Conservation (phyloP, 1,140 invertebrate genomes). For the Dicyema japonicum region DNA sequence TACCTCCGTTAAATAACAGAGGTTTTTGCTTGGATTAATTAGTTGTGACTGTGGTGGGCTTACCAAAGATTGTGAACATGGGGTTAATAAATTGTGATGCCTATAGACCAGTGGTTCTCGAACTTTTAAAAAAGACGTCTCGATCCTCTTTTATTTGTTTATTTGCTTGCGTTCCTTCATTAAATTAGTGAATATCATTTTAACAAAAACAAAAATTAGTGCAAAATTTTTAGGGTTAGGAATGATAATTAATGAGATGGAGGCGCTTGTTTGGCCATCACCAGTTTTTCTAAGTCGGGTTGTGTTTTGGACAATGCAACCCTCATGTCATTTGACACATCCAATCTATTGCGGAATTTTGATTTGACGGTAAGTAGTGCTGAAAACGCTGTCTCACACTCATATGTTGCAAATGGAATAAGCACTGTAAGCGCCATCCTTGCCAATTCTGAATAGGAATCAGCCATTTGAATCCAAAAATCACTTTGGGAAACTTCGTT, state of each 20-base stretch:
- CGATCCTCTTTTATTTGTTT: no score
- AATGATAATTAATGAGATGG: not conserved
- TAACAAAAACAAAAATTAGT: no score
- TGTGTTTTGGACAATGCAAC: constrained; percentile 1
- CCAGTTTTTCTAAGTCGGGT: not conserved
- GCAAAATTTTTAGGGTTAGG: no score
- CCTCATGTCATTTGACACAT: constrained; percentile 1
- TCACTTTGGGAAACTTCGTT: not conserved
- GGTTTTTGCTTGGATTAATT: no score
- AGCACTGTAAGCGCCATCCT: not conserved
- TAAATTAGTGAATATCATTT: no score
- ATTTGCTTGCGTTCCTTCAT: no score
- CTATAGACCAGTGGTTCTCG: no score
- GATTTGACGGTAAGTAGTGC: not conserved
- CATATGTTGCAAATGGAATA: constrained; percentile 1
- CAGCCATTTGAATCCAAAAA: not conserved
- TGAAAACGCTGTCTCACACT: constrained; percentile 1
- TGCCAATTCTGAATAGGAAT: not conserved
- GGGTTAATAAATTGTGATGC: no score
- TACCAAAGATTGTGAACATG: no score
- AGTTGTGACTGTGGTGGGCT: no score
- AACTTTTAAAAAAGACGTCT: no score
- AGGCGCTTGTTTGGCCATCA: not conserved
- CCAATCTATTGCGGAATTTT: not conserved
- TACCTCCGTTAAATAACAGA: no score